phyloP scores from a whole-genome alignment of 2,797 vertebrate genomes.

The Chromobotia macracanthus region DNA sequence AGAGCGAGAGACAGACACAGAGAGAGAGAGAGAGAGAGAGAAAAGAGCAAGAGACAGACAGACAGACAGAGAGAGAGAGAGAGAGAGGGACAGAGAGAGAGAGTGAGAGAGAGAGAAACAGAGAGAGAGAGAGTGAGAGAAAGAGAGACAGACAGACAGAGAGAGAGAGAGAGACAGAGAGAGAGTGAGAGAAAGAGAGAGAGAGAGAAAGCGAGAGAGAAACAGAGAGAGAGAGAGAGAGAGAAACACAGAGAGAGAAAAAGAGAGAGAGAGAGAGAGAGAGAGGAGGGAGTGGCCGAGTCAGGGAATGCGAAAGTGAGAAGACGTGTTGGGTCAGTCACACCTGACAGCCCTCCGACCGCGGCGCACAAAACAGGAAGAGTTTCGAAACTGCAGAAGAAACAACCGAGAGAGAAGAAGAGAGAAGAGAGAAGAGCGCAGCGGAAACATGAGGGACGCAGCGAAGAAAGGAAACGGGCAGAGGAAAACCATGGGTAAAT shows the following conservation, averaged over 20 bases:
- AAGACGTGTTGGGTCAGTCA: slow-evolving; percentile 66
- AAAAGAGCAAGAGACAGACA: too few species aligned
- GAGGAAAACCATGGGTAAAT: slow-evolving; percentile 74
- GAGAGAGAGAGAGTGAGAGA: slow-evolving; percentile 51
- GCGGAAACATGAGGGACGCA: slow-evolving; percentile 77
- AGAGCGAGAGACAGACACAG: slow-evolving; percentile 64
- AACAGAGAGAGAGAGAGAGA: slow-evolving; percentile 61
- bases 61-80: slow-evolving; percentile 59
- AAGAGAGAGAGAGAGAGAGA: slow-evolving; percentile 57
- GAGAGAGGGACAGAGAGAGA: slow-evolving; percentile 56
- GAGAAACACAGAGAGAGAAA: slow-evolving; percentile 56
- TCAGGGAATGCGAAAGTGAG: slow-evolving; percentile 62
- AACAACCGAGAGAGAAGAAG: too few species aligned
- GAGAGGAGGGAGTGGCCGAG: slow-evolving; percentile 73
- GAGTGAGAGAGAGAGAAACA: slow-evolving; percentile 59
- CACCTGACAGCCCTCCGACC: slow-evolving; percentile 46
- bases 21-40: slow-evolving; percentile 56
- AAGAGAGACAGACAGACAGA: too few species aligned
- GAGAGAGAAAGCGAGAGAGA: slow-evolving; percentile 41
- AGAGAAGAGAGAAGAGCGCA: too few species aligned
- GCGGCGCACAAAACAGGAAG: slow-evolving; percentile 36
- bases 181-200: slow-evolving; percentile 56
- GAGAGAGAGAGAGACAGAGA: slow-evolving; percentile 61
- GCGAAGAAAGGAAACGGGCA: slow-evolving; percentile 71
- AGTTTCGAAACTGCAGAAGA: slow-evolving; percentile 26